Conservation (phyloP, 2,888 invertebrate genomes). For the Polylopha cassiicola region DNA sequence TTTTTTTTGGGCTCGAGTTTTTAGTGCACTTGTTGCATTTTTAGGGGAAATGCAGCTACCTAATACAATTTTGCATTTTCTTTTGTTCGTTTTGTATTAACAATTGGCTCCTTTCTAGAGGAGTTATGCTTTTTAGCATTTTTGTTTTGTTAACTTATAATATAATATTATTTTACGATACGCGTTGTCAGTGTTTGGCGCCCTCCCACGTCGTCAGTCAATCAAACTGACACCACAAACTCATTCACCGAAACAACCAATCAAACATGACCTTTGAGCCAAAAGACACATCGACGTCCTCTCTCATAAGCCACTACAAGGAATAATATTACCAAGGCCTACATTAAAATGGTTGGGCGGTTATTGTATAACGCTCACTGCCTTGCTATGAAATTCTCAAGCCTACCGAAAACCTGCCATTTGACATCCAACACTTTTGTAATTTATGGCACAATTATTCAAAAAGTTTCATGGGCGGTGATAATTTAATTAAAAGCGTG, state of each 20-base stretch:
- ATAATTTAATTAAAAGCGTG: constrained; percentile 19
- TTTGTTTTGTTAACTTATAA: too few relatives aligned
- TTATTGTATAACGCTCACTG: constrained; percentile 1
- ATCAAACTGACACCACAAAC: constrained; percentile 19
- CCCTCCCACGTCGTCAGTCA: constrained; percentile 21
- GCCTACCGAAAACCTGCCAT: constrained; percentile 8
- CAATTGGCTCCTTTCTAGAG: too few relatives aligned
- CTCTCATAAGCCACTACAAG: constrained; percentile 3
- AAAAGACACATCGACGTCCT: constrained; percentile 13
- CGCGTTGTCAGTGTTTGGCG: constrained; percentile 11
- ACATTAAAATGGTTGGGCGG: constrained; percentile 9
- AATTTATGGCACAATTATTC: constrained; percentile 14
- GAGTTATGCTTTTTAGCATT: too few relatives aligned
- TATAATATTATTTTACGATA: too few relatives aligned
- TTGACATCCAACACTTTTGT: constrained; percentile 9
- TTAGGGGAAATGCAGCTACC: too few relatives aligned
- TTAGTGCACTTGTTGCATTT: too few relatives aligned
- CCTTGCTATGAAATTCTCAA: constrained; percentile 4
- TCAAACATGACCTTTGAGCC: constrained; percentile 15
- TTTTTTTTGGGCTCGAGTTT: too few relatives aligned
- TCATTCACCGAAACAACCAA: constrained; percentile 12
- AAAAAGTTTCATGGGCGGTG: constrained; percentile 16
- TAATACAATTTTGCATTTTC: too few relatives aligned
- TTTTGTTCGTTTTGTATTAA: too few relatives aligned
- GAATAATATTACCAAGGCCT: constrained; percentile 8